Conservation (phyloP, 2,888 invertebrate species). For the Trachelus stipa region DNA sequence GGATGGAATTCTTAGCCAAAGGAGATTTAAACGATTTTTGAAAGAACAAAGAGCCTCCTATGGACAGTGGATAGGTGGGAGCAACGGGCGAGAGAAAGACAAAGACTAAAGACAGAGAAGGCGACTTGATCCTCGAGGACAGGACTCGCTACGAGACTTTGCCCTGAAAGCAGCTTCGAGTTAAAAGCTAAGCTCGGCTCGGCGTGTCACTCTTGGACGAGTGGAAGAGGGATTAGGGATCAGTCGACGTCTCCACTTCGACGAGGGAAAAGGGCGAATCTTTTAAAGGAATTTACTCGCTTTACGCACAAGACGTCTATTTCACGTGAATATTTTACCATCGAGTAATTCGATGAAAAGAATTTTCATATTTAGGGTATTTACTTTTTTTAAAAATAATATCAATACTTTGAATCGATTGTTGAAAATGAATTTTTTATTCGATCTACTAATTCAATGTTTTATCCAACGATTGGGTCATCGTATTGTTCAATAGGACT, state of each 20-base stretch:
- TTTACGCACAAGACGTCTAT: background rate
- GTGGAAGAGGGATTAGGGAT: slow-evolving; percentile 42
- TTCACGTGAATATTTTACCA: background rate
- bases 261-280: background rate
- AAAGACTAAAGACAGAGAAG: slow-evolving; percentile 28
- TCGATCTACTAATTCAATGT: background rate
- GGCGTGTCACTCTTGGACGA: slow-evolving; percentile 42
- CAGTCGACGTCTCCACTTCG: slow-evolving; percentile 11
- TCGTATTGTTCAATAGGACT: background rate
- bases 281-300: background rate
- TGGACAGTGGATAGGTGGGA: background rate
- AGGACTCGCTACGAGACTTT: slow-evolving; percentile 38
- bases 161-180: slow-evolving; percentile 47
- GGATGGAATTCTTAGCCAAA: background rate
- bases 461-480: background rate
- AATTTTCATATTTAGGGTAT: background rate
- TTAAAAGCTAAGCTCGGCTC: slow-evolving; percentile 51
- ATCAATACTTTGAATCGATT: background rate
- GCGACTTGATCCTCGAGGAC: slow-evolving; percentile 44
- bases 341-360: background rate
- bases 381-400: background rate
- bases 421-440: background rate
- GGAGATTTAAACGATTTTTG: slow-evolving; percentile 7
- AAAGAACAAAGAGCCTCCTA: background rate
- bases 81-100: background rate